Base-by-base conservation (phyloP, 2,113 vertebrate genomes). In the Diphyllodes magnificus region DNA sequence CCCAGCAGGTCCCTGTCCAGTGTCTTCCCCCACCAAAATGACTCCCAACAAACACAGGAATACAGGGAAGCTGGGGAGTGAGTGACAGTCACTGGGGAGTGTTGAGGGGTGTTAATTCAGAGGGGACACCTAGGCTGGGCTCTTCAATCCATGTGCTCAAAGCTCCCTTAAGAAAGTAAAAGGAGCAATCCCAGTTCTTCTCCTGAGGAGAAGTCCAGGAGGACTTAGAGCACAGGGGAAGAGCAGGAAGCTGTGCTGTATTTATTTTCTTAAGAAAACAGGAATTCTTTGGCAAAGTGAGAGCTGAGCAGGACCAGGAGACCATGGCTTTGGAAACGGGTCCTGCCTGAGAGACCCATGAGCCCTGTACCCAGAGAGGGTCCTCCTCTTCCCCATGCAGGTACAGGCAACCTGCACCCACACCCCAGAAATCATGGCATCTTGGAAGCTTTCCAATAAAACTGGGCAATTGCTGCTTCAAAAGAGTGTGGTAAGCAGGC, bases 181-280 rank as follows among this genome's bases (percentile, higher is more conserved):
- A 72, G 90, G 79, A 87, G 63, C 60, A n/a, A 31, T 11, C 39
- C 90, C 18, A 47, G 66, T 19, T 59, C 37, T 91, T 77, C 87
- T 54, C 25, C n/a, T 11, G 19, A 8, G 35, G 79, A 63, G 45
- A 54, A 76, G n/a, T 9, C 50, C 47, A 18, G 68, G 71, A 56
- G 0, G 7, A 53, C 69, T 86, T 44, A 63, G 90, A 92, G 90
- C 56, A 90, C 91, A 94, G 45, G 81, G 39, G 63, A 90, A 78
- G 75, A 90, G 82, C 7, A 39, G 16, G 71, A 85, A 85, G 87
- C 78, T 93, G 85, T 89, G 87, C 78, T 88, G 87, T 66, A 92
- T 70, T 92, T 64, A 31, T 69, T 79, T n/a, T 14, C 53, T 21
- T 27, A 80, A 61, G 37, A 33, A 73, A 63, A 53, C 21, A 71